phyloP scores from a whole-genome alignment of 2,113 vertebrate species.

The Apodemus speciosus region DNA sequence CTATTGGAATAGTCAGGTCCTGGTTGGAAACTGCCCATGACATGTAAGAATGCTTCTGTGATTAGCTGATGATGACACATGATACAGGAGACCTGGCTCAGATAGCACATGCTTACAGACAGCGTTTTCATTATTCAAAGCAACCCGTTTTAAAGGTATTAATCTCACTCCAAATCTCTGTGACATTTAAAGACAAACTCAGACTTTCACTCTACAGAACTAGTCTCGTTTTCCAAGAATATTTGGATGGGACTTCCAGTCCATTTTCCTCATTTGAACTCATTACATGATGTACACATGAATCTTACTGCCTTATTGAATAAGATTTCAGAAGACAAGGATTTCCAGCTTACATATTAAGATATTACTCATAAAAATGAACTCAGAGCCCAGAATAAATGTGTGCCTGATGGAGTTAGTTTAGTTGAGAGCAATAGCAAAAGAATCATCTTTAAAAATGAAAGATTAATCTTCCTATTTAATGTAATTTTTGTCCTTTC shows the following conservation, averaged over 20 bases:
- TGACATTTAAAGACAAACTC: not conserved
- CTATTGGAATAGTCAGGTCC: not conserved
- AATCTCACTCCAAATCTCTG: not conserved
- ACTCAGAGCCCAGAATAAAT: not conserved
- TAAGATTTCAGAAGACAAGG: not conserved
- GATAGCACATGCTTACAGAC: fast-evolving
- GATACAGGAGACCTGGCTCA: not conserved
- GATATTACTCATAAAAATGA: not conserved
- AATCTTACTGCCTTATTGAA: not conserved
- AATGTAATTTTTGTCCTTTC: slow-evolving; percentile 5
- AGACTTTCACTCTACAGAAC: not conserved
- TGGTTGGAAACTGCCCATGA: not conserved
- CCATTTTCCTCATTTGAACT: slow-evolving; percentile 1
- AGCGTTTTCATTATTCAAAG: not conserved
- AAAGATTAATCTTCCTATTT: not conserved
- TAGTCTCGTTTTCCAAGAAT: slow-evolving; percentile 76
- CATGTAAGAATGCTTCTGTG: fast-evolving
- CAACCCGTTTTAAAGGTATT: not conserved
- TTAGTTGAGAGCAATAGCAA: not conserved
- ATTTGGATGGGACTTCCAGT: slow-evolving; percentile 79
- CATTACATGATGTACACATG: not conserved
- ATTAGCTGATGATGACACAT: not conserved
- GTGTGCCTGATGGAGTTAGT: not conserved
- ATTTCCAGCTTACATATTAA: not conserved
- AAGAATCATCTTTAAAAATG: not conserved